Evolutionary conservation across 2,797 vertebrate species (phyloP), one percentile per base, ranked within the genome.

Genomic region (Geotrypetes seraphini): DNA sequence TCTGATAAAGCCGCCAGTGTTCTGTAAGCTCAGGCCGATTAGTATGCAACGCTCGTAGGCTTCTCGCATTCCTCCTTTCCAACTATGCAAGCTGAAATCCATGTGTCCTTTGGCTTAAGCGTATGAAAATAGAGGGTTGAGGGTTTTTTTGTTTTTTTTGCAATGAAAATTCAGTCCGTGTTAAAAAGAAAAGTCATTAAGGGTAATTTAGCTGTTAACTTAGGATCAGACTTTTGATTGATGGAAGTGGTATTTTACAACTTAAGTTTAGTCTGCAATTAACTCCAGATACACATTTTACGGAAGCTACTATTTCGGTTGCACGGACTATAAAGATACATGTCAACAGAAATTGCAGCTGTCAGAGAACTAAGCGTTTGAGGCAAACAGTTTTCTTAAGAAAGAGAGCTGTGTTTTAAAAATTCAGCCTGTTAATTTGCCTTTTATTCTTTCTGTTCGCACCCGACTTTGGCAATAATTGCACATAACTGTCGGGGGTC

Each of bases 211-310:
- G 44, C 12, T 21, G 13, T 43, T 52, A 36, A 39, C 38, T 57
- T 28, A 30, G 4, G 25, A 32, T 42, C 12, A 25, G 21, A 14
- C 37, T 37, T 29, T 25, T 30, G 43, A 42, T 19, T 34, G 31
- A 42, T 43, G 36, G 10, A n/a, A 24, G 32, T 31, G 14, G 4
- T 30, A 21, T 63, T 50, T 49, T 51, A 19, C 13, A 48, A 22
- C 31, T 28, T 22, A 51, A n/a, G 12, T 47, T 9, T 26, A 24
- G 41, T 22, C 16, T 37, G 6, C 19, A 33, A 7, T 43, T 51
- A 42, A 29, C 29, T 25, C 13, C 11, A 7, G 18, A 34, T 28
- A 16, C 12, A 16, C 4, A 7, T 32, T 43, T 39, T 28, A 23
- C 7, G 32, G 24, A 32, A 33, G 16, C 16, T 29, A 18, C 12